phyloP scores from a whole-genome alignment of 2,888 invertebrate genomes.

The Monochamus alternatus region DNA sequence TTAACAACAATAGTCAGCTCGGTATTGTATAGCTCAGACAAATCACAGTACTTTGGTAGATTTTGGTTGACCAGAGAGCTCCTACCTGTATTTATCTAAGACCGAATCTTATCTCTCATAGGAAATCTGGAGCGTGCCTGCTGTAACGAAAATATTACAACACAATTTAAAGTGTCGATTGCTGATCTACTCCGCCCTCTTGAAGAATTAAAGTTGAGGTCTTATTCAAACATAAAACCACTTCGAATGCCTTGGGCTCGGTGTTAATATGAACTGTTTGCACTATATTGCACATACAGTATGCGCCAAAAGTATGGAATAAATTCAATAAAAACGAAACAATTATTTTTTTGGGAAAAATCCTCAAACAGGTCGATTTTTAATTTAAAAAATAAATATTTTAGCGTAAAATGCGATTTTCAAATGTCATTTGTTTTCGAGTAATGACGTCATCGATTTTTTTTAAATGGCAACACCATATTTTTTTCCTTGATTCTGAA shows the following conservation, averaged over 20 bases:
- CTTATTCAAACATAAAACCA: constrained; percentile 8
- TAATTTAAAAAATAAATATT: too few relatives aligned
- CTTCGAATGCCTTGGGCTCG: not conserved
- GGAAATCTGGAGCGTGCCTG: constrained; percentile 58
- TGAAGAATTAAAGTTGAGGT: constrained; percentile 30
- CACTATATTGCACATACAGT: too few relatives aligned
- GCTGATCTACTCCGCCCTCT: constrained; percentile 35
- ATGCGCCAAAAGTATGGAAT: too few relatives aligned
- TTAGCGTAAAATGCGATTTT: too few relatives aligned
- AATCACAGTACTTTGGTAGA: constrained; percentile 64
- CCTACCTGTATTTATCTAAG: constrained; percentile 58
- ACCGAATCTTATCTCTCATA: constrained; percentile 55
- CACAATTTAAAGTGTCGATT: constrained; percentile 38
- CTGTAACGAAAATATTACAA: constrained; percentile 39
- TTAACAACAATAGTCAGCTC: constrained; percentile 60
- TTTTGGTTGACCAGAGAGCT: constrained; percentile 57
- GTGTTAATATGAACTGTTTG: too few relatives aligned
- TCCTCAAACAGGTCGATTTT: too few relatives aligned
- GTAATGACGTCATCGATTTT: too few relatives aligned
- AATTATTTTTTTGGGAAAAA: too few relatives aligned
- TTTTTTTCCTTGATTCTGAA: too few relatives aligned
- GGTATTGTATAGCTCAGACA: constrained; percentile 59
- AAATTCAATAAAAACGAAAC: too few relatives aligned
- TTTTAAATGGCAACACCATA: too few relatives aligned
- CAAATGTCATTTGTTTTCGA: too few relatives aligned